phyloP scores from a whole-genome alignment of 2,797 vertebrate genomes.

The Nyctalus aviator region DNA sequence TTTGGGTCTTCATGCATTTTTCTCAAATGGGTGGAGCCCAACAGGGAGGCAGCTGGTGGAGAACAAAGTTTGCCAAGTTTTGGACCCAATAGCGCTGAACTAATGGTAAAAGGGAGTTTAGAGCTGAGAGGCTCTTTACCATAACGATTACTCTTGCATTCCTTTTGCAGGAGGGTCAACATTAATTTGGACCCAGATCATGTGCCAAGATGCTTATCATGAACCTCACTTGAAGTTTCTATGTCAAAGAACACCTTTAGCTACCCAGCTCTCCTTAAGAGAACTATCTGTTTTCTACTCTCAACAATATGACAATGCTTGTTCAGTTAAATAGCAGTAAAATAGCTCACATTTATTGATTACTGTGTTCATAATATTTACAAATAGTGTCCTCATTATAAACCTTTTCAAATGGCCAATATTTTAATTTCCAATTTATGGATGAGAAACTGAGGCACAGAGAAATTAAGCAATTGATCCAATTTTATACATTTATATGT shows the following conservation, averaged over 20 bases:
- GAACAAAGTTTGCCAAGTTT: neutral
- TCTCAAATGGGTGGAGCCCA: neutral
- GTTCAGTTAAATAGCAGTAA: conserved; percentile 4
- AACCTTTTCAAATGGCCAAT: neutral
- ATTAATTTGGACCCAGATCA: neutral
- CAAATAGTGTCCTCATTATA: neutral
- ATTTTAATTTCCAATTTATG: neutral
- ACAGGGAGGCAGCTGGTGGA: neutral
- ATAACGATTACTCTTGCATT: neutral
- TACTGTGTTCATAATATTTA: neutral
- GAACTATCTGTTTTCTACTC: neutral
- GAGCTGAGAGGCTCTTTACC: neutral
- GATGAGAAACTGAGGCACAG: neutral
- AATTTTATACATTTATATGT: neutral
- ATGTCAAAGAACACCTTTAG: neutral
- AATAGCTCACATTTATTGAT: neutral
- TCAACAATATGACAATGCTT: neutral
- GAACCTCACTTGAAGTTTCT: neutral
- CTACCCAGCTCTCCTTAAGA: neutral
- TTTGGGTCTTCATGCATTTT: neutral
- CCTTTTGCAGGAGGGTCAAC: neutral
- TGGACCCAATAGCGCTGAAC: neutral
- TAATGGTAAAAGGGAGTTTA: neutral
- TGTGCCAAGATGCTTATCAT: neutral
- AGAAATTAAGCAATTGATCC: neutral